A percentile compares a stretch with the other conserved stretches of the same genome.
These are phyloP conservation scores for Callitettix versicolor DNA, from an alignment of 1,140 invertebrate genomes.

Conservation along the genomic window DNA sequence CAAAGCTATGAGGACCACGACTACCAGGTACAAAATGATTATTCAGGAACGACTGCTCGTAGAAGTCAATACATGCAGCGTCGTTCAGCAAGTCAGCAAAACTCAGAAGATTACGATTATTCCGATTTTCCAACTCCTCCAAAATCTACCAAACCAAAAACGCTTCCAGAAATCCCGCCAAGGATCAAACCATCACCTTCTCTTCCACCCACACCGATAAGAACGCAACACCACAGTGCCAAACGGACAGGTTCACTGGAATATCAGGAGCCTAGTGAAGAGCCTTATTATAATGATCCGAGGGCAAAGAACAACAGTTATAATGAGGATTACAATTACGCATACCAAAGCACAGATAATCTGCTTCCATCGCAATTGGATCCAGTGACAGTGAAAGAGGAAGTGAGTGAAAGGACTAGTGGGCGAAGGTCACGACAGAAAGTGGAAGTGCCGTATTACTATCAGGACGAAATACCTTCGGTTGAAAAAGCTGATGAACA, in stretches of 20 bases:
- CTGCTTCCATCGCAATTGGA: conserved; percentile 31
- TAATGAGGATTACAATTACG: conserved; percentile 60
- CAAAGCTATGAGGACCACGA: conserved; percentile 28
- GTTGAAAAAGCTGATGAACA: not conserved
- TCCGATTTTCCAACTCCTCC: conserved; percentile 29
- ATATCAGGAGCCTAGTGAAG: conserved; percentile 18
- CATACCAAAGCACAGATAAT: conserved; percentile 52
- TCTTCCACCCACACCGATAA: conserved; percentile 23
- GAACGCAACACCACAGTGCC: conserved; percentile 23
- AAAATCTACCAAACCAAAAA: conserved; percentile 30
- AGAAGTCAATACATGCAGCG: conserved; percentile 28
- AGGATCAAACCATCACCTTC: conserved; percentile 33
- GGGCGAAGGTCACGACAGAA: not conserved
- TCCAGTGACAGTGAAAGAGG: not conserved
- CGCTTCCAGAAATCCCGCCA: conserved; percentile 25
- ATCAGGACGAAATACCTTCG: conserved; percentile 28
- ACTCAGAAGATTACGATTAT: conserved; percentile 25
- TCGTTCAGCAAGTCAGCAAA: conserved; percentile 27
- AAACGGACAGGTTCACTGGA: conserved; percentile 25
- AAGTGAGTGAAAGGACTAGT: not conserved
- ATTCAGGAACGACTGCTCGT: conserved; percentile 15
- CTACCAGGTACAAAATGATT: conserved; percentile 21
- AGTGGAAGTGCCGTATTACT: conserved; percentile 11
- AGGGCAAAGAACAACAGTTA: conserved; percentile 31
- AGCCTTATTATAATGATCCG: conserved; percentile 18